These are phyloP conservation scores for Ariopsis seemanni DNA, from an alignment of 2,113 vertebrate species.

Conservation along the genomic window DNA sequence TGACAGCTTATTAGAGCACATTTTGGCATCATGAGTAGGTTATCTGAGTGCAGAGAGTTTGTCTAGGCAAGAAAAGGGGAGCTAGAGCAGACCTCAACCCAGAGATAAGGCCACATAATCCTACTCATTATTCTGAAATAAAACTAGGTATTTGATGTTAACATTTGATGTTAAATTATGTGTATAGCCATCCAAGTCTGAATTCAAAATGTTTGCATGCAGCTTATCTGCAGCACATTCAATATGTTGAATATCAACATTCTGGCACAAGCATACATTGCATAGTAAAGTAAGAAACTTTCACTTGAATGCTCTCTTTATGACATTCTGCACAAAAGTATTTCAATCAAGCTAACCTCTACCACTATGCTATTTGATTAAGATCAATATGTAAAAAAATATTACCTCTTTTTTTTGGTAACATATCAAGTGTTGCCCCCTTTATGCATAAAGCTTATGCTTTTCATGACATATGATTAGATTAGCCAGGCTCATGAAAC, in stretches of 20 bases:
- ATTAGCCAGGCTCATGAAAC: background rate
- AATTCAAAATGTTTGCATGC: background rate
- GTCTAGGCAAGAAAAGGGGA: background rate
- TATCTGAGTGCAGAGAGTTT: conserved; percentile 17
- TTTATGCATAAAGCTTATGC: background rate
- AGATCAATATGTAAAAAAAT: background rate
- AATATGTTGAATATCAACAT: background rate
- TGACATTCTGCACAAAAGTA: background rate
- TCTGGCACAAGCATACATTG: background rate
- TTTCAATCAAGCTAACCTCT: background rate
- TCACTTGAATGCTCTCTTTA: background rate
- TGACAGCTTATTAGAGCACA: background rate
- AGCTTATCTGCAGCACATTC: background rate
- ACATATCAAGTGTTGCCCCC: no score
- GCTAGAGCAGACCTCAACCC: background rate
- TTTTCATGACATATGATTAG: background rate
- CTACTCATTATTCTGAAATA: background rate
- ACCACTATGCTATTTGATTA: background rate
- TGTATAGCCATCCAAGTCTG: background rate
- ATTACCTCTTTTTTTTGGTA: background rate
- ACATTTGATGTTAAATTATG: background rate
- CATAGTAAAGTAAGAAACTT: background rate
- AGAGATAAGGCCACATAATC: background rate
- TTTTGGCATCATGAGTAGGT: background rate
- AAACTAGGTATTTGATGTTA: background rate